These are phyloP conservation scores for Epizoanthus ramosus DNA, from an alignment of 92 coral and sea anemone genomes.

Conservation along the genomic window DNA sequence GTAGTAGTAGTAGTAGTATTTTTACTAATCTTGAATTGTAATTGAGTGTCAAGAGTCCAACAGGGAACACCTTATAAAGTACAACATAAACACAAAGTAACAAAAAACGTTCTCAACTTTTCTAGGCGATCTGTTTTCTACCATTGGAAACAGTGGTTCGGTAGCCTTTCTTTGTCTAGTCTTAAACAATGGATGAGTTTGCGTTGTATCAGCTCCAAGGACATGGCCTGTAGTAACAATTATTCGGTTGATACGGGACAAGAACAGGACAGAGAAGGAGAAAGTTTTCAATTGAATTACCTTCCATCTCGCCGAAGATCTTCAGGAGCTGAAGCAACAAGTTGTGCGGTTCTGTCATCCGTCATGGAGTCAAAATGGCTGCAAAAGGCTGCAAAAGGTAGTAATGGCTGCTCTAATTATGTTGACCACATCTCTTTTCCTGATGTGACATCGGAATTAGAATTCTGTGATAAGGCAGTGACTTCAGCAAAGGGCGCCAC, in stretches of 20 bases:
- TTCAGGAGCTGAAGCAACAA: background rate
- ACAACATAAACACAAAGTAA: too few relatives aligned
- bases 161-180: conserved; percentile 32
- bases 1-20: too few relatives aligned
- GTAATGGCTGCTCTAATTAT: background rate
- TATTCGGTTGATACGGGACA: background rate
- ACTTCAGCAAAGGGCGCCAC: conserved; percentile 23
- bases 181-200: conserved; percentile 42
- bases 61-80: too few relatives aligned
- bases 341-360: background rate
- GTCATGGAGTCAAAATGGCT: conserved; percentile 25
- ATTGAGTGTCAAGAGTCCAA: too few relatives aligned
- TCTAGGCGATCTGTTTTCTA: conserved; percentile 70
- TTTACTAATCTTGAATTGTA: too few relatives aligned
- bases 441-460: conserved; percentile 45
- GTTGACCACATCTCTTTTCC: conserved; percentile 1
- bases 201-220: conserved; percentile 11
- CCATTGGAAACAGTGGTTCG: conserved; percentile 60
- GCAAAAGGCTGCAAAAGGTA: background rate
- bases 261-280: background rate
- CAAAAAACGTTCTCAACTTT: background rate
- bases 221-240: conserved; percentile 19
- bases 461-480: conserved; percentile 49
- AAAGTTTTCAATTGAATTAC: background rate
- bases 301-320: background rate